Evolutionary conservation across 2,797 vertebrate genomes (phyloP).

Genomic region (Crax fasciolata): DNA sequence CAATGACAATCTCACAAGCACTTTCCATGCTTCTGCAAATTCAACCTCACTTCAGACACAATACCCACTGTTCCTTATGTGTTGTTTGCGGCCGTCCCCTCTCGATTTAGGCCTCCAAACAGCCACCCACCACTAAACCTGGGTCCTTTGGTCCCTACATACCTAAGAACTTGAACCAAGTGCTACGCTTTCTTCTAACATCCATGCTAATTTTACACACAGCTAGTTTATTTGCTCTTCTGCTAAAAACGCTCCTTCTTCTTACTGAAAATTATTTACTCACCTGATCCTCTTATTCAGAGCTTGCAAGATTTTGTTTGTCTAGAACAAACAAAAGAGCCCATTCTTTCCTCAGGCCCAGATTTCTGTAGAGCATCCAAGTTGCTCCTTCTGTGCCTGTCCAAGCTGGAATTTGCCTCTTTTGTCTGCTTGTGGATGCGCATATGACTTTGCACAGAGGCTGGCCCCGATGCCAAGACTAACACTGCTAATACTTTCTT

Average conservation of each 20-base stretch:
- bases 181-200: background rate
- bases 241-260: background rate
- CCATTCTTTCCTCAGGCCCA: background rate
- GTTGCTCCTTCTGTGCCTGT: background rate
- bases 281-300: background rate
- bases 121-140: background rate
- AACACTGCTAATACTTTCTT: slow-evolving; percentile 27
- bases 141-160: background rate
- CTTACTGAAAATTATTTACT: slow-evolving; percentile 14
- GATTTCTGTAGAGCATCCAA: background rate
- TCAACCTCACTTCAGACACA: background rate
- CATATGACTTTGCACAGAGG: background rate
- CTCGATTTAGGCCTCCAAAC: background rate
- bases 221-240: background rate
- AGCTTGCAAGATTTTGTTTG: background rate
- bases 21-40: background rate
- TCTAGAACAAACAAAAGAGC: background rate
- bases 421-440: background rate
- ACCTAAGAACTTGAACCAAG: background rate
- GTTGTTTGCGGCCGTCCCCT: background rate
- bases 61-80: fast-evolving
- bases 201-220: background rate
- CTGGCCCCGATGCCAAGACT: background rate
- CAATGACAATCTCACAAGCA: background rate
- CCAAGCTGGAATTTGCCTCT: background rate